Evolutionary conservation across 2,888 invertebrate genomes (phyloP), one percentile per base, ranked within the genome.

Genomic region (Morpho deidamia): DNA sequence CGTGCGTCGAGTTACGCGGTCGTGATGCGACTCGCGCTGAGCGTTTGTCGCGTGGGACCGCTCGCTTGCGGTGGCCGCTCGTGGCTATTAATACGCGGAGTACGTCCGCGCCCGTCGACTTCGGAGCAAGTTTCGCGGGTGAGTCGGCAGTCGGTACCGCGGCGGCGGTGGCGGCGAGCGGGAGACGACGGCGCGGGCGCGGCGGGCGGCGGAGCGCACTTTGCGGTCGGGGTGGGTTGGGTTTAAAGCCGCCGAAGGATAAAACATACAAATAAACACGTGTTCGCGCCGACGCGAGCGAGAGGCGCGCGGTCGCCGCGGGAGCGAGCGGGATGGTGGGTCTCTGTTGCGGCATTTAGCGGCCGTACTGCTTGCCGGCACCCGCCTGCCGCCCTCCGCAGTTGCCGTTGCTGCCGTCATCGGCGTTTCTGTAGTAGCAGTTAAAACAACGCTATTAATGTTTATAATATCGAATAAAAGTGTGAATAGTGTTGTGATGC

Each of bases 181-280:
- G 78, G 85, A 83, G 82, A 83, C 82, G 82, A 78, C 81, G 79
- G 81, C 78, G 82, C 81, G 85, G 91, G 90, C 85, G 90, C 91
- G 90, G 91, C 82, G 87, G 89, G 88, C 79, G 85, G 84, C 79
- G 82, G 85, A 83, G 87, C 87, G 91, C 84, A 88, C 90, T 91
- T 91, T 92, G 92, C 90, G 92, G 92, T 92, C 91, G 85, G 83
- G 86, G 91, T 91, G 92, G 92, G 92, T 91, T 88, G 92, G 92
- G 92, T 92, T 89, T 91, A 90, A 91, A 90, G 91, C 90, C 90
- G 90, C 91, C 91, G 91, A 91, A 92, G 92, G 92, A 92, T 84
- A 90, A 87, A 91, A 90, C 87, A 90, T 89, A 88, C 90, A 89
- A 88, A 88, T 89, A 90, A 90, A 92, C 91, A 90, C 88, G 90